Evolutionary conservation across 2,888 invertebrate species (phyloP), one percentile per base, ranked within the genome.

Genomic region (Philonicus albiceps): DNA sequence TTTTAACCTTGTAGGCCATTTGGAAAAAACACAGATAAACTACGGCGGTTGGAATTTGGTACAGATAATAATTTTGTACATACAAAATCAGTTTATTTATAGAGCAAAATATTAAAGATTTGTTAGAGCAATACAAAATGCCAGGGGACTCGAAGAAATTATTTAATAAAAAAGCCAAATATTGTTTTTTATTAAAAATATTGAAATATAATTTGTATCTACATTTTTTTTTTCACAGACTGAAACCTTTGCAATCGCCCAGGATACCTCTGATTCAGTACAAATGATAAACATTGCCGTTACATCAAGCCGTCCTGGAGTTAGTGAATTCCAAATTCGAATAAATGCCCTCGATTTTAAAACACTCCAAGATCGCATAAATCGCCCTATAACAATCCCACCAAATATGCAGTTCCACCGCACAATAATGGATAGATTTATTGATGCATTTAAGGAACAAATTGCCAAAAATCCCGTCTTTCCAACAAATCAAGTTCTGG

Each of bases 251-350:
- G 92, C 93, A 37, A 93, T 97, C 78, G 95, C 96, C 1, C 94
- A 94, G 74, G 93, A 94, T 84, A 94, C 94, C n/a, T 94, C 95
- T 74, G 95, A 95, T 85, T 95, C 95, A 85, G 94, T 96, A 1
- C 98, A 98, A 91, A 98, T 95, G 91, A 93, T 98, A 4, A 97
- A 96, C 90, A 97, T 98, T 86, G 94, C 95, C 91, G 96, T 96
- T 0, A 94, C 95, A 86, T 95, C 96, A 0, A 93, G 93, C 30
- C 93, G 95, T n/a, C 91, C 92, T 37, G 93, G 94, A 40, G 93
- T 95, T 0, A 90, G 92, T 1, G 92, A 94, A 2, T 96, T 96
- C 90, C 93, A 93, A 40, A 95, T 96, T 90, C 94, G 97, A 88
- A 93, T 98, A 49, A 96, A 97, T 90, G 95, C 97, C 0, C 90